Conservation (phyloP, 2,888 invertebrate species). For the Stenchaetothrips biformis region DNA sequence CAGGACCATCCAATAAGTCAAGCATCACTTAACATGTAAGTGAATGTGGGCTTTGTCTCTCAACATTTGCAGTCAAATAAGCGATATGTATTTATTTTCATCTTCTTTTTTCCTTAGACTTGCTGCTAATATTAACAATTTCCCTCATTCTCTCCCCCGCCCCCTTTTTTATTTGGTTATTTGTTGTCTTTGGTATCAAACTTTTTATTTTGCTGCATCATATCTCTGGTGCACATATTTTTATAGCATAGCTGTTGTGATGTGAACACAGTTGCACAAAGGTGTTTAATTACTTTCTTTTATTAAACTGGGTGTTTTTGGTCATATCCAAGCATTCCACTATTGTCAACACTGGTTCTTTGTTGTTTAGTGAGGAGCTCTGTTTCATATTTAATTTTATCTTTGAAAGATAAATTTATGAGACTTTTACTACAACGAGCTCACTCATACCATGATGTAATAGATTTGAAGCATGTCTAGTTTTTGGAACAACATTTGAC, state of each 20-base stretch:
- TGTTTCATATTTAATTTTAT: neutral
- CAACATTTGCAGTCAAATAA: neutral
- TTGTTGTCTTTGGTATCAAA: neutral
- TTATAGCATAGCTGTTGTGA: neutral
- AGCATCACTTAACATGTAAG: neutral
- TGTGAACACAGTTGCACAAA: neutral
- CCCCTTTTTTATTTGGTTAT: neutral
- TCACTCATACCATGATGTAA: too few species aligned
- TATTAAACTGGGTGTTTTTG: neutral
- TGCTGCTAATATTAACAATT: neutral
- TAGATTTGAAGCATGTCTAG: too few species aligned
- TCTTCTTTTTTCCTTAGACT: neutral
- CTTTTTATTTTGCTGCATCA: neutral
- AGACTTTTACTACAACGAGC: too few species aligned
- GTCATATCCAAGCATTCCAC: neutral
- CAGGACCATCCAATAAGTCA: neutral
- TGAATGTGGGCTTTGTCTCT: neutral
- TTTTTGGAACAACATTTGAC: too few species aligned
- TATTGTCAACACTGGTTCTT: too few species aligned
- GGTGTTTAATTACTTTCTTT: neutral
- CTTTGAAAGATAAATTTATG: neutral
- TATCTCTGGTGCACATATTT: slow-evolving; percentile 10
- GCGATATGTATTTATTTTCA: neutral
- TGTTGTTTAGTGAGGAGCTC: too few species aligned
- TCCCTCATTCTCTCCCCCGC: neutral